phyloP scores from a whole-genome alignment of 2,888 invertebrate species.

The Thelaira solivaga region DNA sequence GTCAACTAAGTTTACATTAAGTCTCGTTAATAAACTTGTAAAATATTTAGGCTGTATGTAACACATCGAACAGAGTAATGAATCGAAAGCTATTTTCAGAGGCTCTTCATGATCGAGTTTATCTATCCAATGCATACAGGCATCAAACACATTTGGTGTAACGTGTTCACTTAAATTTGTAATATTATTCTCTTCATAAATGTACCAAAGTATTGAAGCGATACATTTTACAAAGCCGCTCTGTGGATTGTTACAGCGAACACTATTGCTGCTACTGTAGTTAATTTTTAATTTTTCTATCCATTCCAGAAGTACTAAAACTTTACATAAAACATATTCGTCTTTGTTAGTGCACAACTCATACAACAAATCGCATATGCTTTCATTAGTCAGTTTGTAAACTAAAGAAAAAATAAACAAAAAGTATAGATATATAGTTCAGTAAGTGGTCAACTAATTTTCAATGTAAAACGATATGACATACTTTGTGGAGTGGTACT shows the following conservation, averaged over 20 bases:
- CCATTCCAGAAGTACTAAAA: constrained; percentile 86
- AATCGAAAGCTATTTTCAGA: constrained; percentile 90
- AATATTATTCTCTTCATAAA: constrained; percentile 81
- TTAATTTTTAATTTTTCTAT: constrained; percentile 77
- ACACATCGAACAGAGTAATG: constrained; percentile 90
- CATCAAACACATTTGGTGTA: constrained; percentile 86
- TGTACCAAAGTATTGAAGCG: constrained; percentile 88
- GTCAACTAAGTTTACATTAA: constrained; percentile 79
- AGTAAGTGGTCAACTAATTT: too few species aligned
- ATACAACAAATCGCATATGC: constrained; percentile 88
- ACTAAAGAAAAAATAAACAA: constrained; percentile 67
- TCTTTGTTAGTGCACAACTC: constrained; percentile 83
- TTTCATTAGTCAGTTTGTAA: constrained; percentile 78
- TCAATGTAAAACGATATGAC: too few species aligned
- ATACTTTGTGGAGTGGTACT: constrained; percentile 78
- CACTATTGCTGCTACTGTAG: constrained; percentile 71
- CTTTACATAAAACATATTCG: constrained; percentile 79
- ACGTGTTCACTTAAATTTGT: constrained; percentile 83
- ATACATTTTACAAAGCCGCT: constrained; percentile 84
- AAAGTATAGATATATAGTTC: neutral
- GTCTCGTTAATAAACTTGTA: constrained; percentile 83
- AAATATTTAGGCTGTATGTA: constrained; percentile 89
- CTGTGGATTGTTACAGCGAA: constrained; percentile 75
- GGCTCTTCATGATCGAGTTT: constrained; percentile 84
- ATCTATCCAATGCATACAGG: constrained; percentile 87